Percentiles rank a stretch among this genome's conserved stretches.
Evolutionary conservation across 2,113 vertebrate species (phyloP).

Genomic region (Irena cyanogastra): DNA sequence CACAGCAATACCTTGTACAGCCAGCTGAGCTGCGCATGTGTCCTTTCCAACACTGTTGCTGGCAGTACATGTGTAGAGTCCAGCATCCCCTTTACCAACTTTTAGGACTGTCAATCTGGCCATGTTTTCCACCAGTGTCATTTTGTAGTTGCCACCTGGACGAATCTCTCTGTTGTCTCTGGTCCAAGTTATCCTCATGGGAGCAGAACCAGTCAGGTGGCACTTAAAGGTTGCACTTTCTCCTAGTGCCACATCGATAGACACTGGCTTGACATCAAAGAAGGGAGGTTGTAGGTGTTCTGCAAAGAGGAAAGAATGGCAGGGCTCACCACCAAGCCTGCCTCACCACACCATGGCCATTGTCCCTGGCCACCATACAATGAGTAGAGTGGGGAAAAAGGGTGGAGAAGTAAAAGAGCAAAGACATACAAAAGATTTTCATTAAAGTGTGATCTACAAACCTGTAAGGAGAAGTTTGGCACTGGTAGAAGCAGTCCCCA

Average conservation of each 20-base stretch:
- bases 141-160: constrained; percentile 91
- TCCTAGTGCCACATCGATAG: constrained; percentile 84
- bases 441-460: constrained; percentile 61
- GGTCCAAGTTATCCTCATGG: constrained; percentile 94
- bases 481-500: constrained; percentile 90
- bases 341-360: neutral
- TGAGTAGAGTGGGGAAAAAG: neutral
- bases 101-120: constrained; percentile 87
- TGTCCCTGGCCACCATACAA: neutral
- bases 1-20: constrained; percentile 89
- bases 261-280: constrained; percentile 88
- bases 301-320: constrained; percentile 70
- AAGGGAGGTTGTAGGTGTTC: constrained; percentile 89
- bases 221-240: constrained; percentile 89
- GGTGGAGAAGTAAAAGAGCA: neutral
- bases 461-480: constrained; percentile 93
- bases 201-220: constrained; percentile 87
- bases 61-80: constrained; percentile 88
- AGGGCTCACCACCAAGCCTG: neutral
- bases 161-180: constrained; percentile 97
- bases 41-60: constrained; percentile 92
- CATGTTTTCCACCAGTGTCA: constrained; percentile 84
- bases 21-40: constrained; percentile 82
- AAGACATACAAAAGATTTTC: neutral
- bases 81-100: constrained; percentile 86